phyloP scores from a whole-genome alignment of 2,113 vertebrate genomes.

The Platichthys stellatus region DNA sequence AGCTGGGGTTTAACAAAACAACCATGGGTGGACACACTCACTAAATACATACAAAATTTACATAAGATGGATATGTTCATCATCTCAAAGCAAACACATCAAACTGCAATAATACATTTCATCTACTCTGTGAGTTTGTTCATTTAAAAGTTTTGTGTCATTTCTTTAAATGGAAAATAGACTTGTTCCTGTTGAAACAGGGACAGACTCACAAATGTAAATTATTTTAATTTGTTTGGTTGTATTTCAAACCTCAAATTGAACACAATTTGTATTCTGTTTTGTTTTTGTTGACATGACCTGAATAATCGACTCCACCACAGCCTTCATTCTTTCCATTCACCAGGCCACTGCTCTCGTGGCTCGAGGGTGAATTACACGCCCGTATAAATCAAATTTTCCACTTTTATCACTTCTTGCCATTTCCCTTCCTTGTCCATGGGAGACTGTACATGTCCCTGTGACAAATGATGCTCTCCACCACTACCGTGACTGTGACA shows the following conservation, averaged over 20 bases:
- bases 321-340: background rate
- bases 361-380: too few species aligned
- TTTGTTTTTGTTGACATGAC: background rate
- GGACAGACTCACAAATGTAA: background rate
- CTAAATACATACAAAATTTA: background rate
- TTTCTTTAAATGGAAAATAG: too few species aligned
- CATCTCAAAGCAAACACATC: background rate
- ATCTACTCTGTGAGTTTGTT: background rate
- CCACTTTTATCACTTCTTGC: too few species aligned
- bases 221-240: background rate
- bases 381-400: too few species aligned
- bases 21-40: conserved; percentile 1
- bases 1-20: conserved; percentile 50
- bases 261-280: too few species aligned
- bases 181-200: too few species aligned
- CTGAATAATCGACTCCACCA: background rate
- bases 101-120: background rate
- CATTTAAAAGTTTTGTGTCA: too few species aligned
- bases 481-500: too few species aligned
- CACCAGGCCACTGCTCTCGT: background rate
- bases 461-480: too few species aligned
- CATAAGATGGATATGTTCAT: background rate
- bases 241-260: background rate
- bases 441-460: background rate
- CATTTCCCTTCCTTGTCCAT: background rate